Evolutionary conservation across 1,140 invertebrate genomes (phyloP), one percentile per base, ranked within the genome.

Genomic region (Agrypnia vestita): DNA sequence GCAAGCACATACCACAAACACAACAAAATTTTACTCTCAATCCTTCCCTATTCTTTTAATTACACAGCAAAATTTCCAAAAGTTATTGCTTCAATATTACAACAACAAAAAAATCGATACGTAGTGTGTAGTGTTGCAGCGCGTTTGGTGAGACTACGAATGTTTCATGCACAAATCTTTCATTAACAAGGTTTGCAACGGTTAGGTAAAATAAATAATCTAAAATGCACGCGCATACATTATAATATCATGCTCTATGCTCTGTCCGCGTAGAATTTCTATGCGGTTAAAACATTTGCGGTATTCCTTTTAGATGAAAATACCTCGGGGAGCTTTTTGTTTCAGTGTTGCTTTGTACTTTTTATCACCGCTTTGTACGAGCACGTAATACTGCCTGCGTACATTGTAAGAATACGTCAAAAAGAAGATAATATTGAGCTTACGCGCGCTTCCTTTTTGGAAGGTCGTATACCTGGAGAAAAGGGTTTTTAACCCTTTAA

Each of bases 341-440:
- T 69, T 69, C 64, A 69, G 46, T 69, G 64, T 69, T 69, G 43
- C 44, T 47, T 69, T 69, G 64, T 17, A 43, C 43, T 47, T 69
- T 46, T 47, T 69, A 64, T 64, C 61, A 25, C 61, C 35, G 35
- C 61, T 64, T 43, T 64, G 25, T 64, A 64, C 3, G 61, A 13
- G 61, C 13, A 64, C 13, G n/a, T 51, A 51, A 13, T 51, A 51
- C n/a, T 13, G 25, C 25, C 25, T 35, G 25, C 25, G 25, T 19
- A 64, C 35, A 43, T 64, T 64, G 13, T 43, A 25, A 64, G 61
- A 64, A 64, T 25, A 64, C 61, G 25, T 43, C 4, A 25, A 4
- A 64, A 64, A 64, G 13, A 25, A 21, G 61, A 7, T n/a, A 21
- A n/a, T 64, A 62, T 64, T 35, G 61, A 13, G 35, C 59, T 62